A percentile compares a stretch with the other conserved stretches of the same genome.
Evolutionary conservation across 2,113 vertebrate genomes (phyloP).

Genomic region (Tyrannus savana): DNA sequence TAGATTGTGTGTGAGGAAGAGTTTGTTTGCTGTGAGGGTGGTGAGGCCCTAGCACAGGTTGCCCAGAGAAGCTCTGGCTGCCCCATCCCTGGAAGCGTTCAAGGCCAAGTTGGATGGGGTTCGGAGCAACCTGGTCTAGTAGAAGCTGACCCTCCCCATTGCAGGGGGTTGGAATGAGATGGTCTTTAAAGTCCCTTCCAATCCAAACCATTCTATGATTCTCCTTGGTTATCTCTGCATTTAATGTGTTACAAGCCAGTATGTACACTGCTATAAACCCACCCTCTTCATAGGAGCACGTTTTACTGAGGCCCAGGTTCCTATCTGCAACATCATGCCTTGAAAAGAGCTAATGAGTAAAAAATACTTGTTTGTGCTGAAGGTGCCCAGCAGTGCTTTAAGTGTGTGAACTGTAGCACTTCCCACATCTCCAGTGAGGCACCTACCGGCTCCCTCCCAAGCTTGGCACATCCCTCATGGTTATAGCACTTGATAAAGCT

Average conservation of each 20-base stretch:
- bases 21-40: background rate
- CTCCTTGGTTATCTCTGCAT: background rate
- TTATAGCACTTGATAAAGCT: background rate
- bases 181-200: background rate
- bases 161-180: background rate
- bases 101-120: background rate
- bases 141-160: background rate
- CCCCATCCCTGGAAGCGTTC: background rate
- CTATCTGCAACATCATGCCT: background rate
- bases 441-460: background rate
- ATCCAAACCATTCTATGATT: background rate
- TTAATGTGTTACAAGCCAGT: background rate
- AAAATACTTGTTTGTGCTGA: background rate
- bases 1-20: background rate
- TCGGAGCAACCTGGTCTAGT: fast-evolving
- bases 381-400: background rate
- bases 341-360: background rate
- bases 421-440: background rate
- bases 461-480: background rate
- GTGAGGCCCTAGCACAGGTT: background rate
- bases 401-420: background rate
- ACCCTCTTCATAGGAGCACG: background rate
- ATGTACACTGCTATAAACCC: background rate
- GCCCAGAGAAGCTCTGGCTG: background rate
- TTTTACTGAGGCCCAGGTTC: background rate